Conservation (phyloP, 2,888 invertebrate species). For the Drosophila yooni region DNA sequence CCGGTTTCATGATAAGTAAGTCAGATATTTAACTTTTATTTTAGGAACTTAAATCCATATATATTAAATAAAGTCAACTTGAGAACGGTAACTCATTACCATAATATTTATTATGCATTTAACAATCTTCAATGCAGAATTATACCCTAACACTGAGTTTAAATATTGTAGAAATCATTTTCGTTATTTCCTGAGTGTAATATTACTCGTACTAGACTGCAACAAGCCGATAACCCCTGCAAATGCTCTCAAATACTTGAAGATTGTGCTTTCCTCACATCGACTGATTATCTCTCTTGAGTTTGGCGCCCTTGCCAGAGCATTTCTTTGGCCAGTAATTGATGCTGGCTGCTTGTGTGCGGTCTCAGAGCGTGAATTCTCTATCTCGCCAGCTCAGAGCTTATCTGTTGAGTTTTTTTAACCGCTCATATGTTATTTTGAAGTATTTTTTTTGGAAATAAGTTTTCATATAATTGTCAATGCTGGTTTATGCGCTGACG, state of each 20-base stretch:
- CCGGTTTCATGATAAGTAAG: not conserved
- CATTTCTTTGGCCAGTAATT: conserved; percentile 32
- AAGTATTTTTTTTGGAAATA: not conserved
- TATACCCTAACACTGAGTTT: not conserved
- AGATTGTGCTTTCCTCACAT: conserved; percentile 11
- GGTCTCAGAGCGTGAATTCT: conserved; percentile 23
- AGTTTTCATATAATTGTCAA: conserved; percentile 9
- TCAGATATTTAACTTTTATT: not conserved
- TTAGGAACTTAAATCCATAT: not conserved
- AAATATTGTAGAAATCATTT: not conserved
- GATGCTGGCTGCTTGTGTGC: conserved; percentile 34
- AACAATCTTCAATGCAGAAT: not conserved
- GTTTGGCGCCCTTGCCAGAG: conserved; percentile 10
- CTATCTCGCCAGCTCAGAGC: conserved; percentile 19
- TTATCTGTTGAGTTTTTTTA: conserved; percentile 37
- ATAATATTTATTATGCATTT: not conserved
- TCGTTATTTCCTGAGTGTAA: not conserved
- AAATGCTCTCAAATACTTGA: conserved; percentile 10
- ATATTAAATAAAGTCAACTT: not conserved
- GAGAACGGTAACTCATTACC: not conserved
- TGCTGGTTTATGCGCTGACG: conserved; percentile 2
- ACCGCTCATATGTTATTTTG: conserved; percentile 20
- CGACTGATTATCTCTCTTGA: conserved; percentile 31
- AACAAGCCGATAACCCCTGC: conserved; percentile 44
- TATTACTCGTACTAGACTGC: not conserved